phyloP scores from a whole-genome alignment of 2,113 vertebrate genomes.

The Australoheros scitulus region DNA sequence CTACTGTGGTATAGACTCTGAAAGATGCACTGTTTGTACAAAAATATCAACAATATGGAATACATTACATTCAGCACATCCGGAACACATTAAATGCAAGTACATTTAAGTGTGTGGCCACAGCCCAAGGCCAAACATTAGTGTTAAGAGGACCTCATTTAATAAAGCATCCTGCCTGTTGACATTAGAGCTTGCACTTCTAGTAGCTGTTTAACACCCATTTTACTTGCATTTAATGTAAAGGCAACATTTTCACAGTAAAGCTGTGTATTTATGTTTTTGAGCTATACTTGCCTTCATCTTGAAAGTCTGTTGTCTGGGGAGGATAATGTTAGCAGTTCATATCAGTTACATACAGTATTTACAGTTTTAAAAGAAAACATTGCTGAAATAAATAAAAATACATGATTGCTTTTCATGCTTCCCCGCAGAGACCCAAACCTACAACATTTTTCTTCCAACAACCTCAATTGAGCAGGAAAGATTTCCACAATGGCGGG shows the following conservation, averaged over 20 bases:
- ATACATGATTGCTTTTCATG: slow-evolving; percentile 10
- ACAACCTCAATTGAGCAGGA: slow-evolving; percentile 60
- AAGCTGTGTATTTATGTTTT: not conserved
- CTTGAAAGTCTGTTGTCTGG: not conserved
- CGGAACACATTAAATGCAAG: slow-evolving; percentile 39
- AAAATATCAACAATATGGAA: slow-evolving; percentile 47
- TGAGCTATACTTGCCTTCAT: not conserved
- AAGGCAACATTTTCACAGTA: not conserved
- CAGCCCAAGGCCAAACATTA: slow-evolving; percentile 36
- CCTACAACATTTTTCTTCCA: slow-evolving; percentile 30
- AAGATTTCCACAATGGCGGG: slow-evolving; percentile 46
- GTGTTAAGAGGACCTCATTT: slow-evolving; percentile 26
- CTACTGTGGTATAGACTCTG: not conserved
- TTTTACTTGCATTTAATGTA: not conserved
- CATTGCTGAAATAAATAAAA: slow-evolving; percentile 6
- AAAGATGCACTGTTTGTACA: slow-evolving; percentile 14
- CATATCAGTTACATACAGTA: not conserved
- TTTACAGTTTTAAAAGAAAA: slow-evolving; percentile 13
- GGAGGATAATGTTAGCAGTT: not conserved
- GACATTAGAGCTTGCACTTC: not conserved
- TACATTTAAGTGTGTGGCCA: slow-evolving; percentile 39
- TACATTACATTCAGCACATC: slow-evolving; percentile 52
- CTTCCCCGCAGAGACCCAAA: slow-evolving; percentile 23
- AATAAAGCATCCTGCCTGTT: slow-evolving; percentile 24
- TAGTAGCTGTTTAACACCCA: not conserved